Evolutionary conservation across 2,113 vertebrate genomes (phyloP).

Genomic region (Megaleporinus macrocephalus): DNA sequence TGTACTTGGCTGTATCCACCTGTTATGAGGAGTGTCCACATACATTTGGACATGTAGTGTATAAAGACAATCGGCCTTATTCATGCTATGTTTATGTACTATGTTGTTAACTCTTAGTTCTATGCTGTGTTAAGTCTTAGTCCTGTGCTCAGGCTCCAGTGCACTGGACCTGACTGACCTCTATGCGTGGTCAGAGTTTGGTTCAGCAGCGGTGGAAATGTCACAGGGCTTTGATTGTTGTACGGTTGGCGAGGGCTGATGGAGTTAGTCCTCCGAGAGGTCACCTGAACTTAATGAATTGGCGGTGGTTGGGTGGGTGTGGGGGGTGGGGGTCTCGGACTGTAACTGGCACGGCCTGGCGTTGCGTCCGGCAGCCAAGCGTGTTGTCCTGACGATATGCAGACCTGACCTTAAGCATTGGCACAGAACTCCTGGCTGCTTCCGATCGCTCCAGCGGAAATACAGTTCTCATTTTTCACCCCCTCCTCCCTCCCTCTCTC

Average conservation of each 20-base stretch:
- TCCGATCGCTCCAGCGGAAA: conserved; percentile 32
- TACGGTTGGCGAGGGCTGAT: background rate
- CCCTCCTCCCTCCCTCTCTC: background rate
- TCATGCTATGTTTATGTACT: no score
- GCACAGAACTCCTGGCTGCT: conserved; percentile 25
- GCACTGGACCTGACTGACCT: background rate
- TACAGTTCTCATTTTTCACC: conserved; percentile 38
- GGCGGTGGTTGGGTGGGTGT: no score
- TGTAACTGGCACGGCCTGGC: conserved; percentile 22
- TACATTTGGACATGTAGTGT: no score
- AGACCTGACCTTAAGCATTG: conserved; percentile 46
- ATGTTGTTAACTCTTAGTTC: no score
- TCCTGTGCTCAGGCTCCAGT: background rate
- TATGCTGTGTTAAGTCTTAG: no score
- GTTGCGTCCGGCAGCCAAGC: conserved; percentile 7
- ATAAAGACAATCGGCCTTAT: no score
- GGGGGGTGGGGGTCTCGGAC: background rate
- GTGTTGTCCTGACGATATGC: conserved; percentile 38
- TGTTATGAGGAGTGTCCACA: no score
- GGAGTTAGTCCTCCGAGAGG: background rate
- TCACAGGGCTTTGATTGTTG: background rate
- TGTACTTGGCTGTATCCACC: no score
- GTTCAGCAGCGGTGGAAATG: background rate
- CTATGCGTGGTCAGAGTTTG: background rate
- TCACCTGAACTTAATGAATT: background rate